Percentiles rank a stretch among this genome's conserved stretches.
Conservation (phyloP, 2,113 vertebrate species). For the Triplophysa siluroides region DNA sequence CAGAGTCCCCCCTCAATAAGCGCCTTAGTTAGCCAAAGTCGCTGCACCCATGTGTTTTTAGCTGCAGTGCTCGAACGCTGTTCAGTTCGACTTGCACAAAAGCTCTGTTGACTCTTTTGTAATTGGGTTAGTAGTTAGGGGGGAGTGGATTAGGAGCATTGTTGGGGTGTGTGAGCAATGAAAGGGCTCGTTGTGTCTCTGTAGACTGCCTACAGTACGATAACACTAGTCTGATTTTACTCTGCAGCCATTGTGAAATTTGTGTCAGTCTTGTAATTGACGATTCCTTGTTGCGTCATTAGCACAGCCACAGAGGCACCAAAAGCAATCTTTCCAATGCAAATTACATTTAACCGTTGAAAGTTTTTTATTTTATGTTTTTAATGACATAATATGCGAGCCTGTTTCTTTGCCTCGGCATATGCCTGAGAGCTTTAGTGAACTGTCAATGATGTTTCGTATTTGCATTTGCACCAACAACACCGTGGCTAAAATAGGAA, state of each 20-base stretch:
- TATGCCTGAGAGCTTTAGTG: background rate
- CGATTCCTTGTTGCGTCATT: constrained; percentile 4
- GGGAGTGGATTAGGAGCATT: constrained; percentile 19
- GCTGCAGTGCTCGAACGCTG: background rate
- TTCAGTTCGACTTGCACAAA: constrained; percentile 19
- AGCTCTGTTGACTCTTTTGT: constrained; percentile 2
- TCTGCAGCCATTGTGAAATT: background rate
- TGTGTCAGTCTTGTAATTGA: background rate
- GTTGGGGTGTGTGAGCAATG: constrained; percentile 42
- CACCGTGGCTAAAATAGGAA: too few species aligned
- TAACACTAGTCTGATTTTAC: constrained; percentile 39
- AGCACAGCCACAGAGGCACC: background rate
- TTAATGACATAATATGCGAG: background rate
- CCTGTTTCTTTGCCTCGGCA: background rate
- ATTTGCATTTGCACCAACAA: background rate
- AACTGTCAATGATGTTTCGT: background rate
- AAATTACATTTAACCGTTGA: background rate
- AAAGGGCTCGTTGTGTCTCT: constrained; percentile 58
- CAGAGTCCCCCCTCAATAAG: constrained; percentile 21
- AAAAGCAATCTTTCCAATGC: background rate
- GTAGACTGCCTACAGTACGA: constrained; percentile 44
- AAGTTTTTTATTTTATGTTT: background rate
- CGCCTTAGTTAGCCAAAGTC: constrained; percentile 15
- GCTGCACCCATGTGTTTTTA: background rate
- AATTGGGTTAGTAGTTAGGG: constrained; percentile 24